Percentiles rank a stretch among this genome's conserved stretches.
These are phyloP conservation scores for Phyllotis vaccarum DNA, from an alignment of 2,797 vertebrate species.

Conservation along the genomic window DNA sequence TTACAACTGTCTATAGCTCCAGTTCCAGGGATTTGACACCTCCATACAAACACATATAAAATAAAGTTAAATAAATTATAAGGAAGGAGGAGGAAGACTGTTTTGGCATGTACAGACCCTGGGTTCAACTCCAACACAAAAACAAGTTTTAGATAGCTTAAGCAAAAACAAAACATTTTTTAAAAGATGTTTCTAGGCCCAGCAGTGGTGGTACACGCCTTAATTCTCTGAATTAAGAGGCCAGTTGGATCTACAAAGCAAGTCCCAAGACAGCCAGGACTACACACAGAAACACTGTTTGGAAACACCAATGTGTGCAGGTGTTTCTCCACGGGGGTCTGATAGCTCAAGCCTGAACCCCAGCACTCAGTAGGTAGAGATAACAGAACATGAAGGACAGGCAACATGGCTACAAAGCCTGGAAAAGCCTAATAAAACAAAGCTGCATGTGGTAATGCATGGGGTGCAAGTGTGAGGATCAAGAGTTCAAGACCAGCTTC, in stretches of 20 bases:
- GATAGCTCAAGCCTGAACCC: background rate
- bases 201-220: background rate
- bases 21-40: too few species aligned
- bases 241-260: background rate
- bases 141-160: constrained; percentile 44
- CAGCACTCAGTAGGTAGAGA: background rate
- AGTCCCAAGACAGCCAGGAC: background rate
- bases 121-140: background rate
- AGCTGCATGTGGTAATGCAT: background rate
- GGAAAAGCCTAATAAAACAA: background rate
- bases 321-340: background rate
- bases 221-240: background rate
- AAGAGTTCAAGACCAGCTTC: background rate
- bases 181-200: constrained; percentile 26
- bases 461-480: background rate
- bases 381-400: background rate
- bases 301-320: background rate
- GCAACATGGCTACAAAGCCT: background rate
- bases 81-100: background rate
- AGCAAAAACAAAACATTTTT: constrained; percentile 60
- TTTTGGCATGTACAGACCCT: background rate
- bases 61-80: too few species aligned
- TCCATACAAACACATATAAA: too few species aligned
- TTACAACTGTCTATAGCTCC: too few species aligned
- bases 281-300: background rate